A percentile compares a stretch with the other conserved stretches of the same genome.
Evolutionary conservation across 2,888 invertebrate genomes (phyloP).

Genomic region (Synergus itoensis): DNA sequence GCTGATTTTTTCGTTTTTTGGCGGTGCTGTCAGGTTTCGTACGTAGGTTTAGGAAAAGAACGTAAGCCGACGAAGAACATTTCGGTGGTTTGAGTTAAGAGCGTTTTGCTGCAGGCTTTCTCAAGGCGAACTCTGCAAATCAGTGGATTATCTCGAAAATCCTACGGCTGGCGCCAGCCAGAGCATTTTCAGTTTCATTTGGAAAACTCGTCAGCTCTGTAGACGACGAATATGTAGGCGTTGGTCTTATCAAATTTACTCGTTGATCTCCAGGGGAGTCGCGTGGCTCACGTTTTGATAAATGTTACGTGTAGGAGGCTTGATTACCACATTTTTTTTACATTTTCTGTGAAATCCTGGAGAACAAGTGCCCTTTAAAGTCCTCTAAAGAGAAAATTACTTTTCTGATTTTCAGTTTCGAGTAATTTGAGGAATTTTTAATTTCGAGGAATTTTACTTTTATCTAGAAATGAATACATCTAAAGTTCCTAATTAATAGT

Average conservation of each 20-base stretch:
- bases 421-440: not conserved
- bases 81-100: not conserved
- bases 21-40: not conserved
- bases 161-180: not conserved
- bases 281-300: constrained; percentile 1
- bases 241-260: not conserved
- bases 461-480: no score
- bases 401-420: not conserved
- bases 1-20: not conserved
- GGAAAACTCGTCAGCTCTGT: not conserved
- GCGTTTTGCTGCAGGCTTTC: not conserved
- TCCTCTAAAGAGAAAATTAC: not conserved
- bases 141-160: constrained; percentile 1
- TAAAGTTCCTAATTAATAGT: no score
- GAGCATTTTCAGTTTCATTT: constrained; percentile 1
- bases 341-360: not conserved
- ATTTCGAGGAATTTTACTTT: not conserved
- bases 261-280: not conserved
- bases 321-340: not conserved
- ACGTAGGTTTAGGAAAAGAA: not conserved
- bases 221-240: not conserved
- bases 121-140: constrained; percentile 1
- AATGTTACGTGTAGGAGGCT: not conserved
- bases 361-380: not conserved
- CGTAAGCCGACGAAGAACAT: not conserved